phyloP scores from a whole-genome alignment of 2,797 vertebrate species.

The Platalea minor region DNA sequence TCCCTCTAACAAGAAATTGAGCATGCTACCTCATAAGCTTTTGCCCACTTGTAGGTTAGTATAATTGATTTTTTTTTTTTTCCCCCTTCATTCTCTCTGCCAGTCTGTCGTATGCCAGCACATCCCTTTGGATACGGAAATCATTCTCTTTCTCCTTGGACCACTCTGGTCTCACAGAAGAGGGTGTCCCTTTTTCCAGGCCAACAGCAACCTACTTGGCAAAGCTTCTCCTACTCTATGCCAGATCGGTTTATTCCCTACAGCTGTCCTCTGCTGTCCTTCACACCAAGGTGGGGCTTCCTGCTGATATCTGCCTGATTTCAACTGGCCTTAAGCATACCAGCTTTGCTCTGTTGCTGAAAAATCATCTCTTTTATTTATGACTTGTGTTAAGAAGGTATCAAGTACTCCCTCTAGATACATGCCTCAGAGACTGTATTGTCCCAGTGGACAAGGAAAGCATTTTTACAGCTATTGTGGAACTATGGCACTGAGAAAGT shows the following conservation, averaged over 20 bases:
- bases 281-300: neutral
- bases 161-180: neutral
- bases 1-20: neutral
- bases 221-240: neutral
- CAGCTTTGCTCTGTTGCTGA: neutral
- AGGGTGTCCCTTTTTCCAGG: neutral
- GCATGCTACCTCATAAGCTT: neutral
- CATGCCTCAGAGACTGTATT: neutral
- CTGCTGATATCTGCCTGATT: neutral
- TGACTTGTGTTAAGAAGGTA: neutral
- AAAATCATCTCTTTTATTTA: neutral
- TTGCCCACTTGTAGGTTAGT: neutral
- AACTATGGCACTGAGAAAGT: neutral
- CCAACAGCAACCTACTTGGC: neutral
- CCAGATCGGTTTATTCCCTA: neutral
- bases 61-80: neutral
- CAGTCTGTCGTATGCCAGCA: rapidly evolving
- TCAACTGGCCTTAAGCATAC: neutral
- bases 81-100: neutral
- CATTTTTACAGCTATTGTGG: neutral
- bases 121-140: neutral
- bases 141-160: neutral
- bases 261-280: neutral
- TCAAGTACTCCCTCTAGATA: neutral
- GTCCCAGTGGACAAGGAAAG: neutral